Evolutionary conservation across 2,888 invertebrate genomes (phyloP).

Genomic region (Plagiodera versicolora): DNA sequence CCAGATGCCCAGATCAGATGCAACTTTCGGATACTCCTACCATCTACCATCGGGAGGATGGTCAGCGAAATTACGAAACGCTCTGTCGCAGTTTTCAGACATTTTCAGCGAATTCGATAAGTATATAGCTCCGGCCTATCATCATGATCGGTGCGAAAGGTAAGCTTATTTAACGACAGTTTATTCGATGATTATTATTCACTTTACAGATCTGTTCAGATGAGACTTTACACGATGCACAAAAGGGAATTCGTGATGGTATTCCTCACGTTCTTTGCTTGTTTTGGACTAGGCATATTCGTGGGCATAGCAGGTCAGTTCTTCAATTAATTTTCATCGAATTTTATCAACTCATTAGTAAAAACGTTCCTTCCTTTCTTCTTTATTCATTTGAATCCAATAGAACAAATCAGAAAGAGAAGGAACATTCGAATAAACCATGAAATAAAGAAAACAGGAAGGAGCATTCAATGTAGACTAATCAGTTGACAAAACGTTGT

Average conservation of each 20-base stretch:
- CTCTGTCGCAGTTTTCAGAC: slow-evolving; percentile 86
- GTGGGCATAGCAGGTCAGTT: slow-evolving; percentile 94
- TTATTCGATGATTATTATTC: not conserved
- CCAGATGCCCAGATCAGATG: slow-evolving; percentile 55
- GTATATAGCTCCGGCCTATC: slow-evolving; percentile 94
- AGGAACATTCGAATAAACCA: not conserved
- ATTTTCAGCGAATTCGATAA: slow-evolving; percentile 95
- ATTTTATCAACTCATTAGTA: no score
- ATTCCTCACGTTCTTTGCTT: slow-evolving; percentile 88
- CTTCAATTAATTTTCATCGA: no score
- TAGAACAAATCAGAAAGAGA: not conserved
- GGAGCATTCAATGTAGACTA: not conserved
- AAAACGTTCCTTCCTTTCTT: not conserved
- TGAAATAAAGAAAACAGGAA: not conserved
- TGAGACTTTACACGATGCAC: slow-evolving; percentile 96
- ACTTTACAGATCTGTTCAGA: slow-evolving; percentile 84
- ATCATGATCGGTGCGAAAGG: slow-evolving; percentile 96
- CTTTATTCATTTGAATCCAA: not conserved
- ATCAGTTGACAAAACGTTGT: no score
- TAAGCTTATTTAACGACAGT: slow-evolving; percentile 47
- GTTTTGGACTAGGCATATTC: slow-evolving; percentile 86
- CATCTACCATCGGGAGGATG: slow-evolving; percentile 80
- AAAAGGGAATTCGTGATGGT: slow-evolving; percentile 96
- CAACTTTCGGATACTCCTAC: slow-evolving; percentile 80
- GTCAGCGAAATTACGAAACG: slow-evolving; percentile 75